phyloP scores from a whole-genome alignment of 2,113 vertebrate species.

The Monopterus albus region DNA sequence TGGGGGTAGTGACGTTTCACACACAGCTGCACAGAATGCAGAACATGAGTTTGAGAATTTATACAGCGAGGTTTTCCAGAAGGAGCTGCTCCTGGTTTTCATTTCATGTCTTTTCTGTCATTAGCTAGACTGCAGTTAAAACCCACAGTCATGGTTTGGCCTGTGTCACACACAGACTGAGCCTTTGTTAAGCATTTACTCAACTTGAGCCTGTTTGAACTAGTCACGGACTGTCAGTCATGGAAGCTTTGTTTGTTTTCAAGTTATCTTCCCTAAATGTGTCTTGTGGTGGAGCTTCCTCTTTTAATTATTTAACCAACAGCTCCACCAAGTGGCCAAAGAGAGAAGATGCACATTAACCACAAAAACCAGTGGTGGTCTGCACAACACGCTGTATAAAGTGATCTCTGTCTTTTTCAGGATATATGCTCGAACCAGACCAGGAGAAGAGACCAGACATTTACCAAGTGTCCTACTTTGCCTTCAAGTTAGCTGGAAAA shows the following conservation, averaged over 20 bases:
- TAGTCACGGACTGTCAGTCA: constrained; percentile 20
- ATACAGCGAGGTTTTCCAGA: background rate
- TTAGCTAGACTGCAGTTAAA: background rate
- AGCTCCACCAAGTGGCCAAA: constrained; percentile 65
- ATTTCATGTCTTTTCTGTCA: background rate
- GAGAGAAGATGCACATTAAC: background rate
- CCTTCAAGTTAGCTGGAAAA: constrained; percentile 94
- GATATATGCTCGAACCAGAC: constrained; percentile 98
- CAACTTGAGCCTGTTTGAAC: constrained; percentile 53
- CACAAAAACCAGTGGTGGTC: accelerated
- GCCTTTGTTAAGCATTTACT: constrained; percentile 5
- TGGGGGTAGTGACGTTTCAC: background rate
- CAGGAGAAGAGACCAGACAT: constrained; percentile 95
- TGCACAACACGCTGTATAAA: background rate
- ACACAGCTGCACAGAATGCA: background rate
- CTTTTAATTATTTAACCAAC: constrained; percentile 30
- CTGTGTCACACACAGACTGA: background rate
- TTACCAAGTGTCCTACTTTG: constrained; percentile 95
- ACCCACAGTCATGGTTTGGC: accelerated
- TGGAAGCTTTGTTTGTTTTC: constrained; percentile 6
- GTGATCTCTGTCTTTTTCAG: constrained; percentile 64
- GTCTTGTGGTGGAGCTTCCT: background rate
- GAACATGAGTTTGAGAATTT: background rate
- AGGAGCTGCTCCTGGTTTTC: too few relatives aligned
- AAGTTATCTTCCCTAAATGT: constrained; percentile 29